These are phyloP conservation scores for Nomada fucata DNA, from an alignment of 2,888 invertebrate genomes.

Conservation along the genomic window DNA sequence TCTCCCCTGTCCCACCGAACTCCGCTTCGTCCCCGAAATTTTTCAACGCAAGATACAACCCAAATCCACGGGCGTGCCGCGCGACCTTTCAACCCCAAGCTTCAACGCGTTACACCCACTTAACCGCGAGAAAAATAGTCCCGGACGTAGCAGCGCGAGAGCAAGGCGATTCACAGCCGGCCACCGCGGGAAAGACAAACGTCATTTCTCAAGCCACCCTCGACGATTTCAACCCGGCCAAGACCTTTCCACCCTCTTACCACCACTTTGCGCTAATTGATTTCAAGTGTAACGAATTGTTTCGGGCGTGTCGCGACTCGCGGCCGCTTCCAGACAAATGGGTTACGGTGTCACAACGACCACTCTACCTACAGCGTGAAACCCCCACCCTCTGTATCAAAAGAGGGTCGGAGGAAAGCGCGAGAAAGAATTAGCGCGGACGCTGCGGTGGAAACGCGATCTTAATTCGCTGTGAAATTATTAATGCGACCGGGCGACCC, in stretches of 20 bases:
- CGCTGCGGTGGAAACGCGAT: not conserved
- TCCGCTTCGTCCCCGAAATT: too few species aligned
- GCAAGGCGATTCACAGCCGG: constrained; percentile 3
- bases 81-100: not conserved
- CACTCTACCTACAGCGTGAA: not conserved
- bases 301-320: constrained; percentile 58
- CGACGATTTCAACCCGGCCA: constrained; percentile 20
- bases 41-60: too few species aligned
- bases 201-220: constrained; percentile 68
- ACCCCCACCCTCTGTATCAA: not conserved
- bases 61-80: too few species aligned
- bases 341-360: constrained; percentile 42
- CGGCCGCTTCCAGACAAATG: constrained; percentile 60
- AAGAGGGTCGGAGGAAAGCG: too few species aligned
- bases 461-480: constrained; percentile 16
- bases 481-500: constrained; percentile 18
- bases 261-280: constrained; percentile 72
- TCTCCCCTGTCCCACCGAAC: too few species aligned
- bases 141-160: not conserved
- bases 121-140: not conserved
- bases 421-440: constrained; percentile 29
- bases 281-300: constrained; percentile 75
- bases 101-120: not conserved
- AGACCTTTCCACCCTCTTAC: constrained; percentile 70
- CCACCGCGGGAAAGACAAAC: constrained; percentile 12